Percentiles rank a stretch among this genome's conserved stretches.
Conservation (phyloP, 2,888 invertebrate species). For the Hypomecis punctinalis region DNA sequence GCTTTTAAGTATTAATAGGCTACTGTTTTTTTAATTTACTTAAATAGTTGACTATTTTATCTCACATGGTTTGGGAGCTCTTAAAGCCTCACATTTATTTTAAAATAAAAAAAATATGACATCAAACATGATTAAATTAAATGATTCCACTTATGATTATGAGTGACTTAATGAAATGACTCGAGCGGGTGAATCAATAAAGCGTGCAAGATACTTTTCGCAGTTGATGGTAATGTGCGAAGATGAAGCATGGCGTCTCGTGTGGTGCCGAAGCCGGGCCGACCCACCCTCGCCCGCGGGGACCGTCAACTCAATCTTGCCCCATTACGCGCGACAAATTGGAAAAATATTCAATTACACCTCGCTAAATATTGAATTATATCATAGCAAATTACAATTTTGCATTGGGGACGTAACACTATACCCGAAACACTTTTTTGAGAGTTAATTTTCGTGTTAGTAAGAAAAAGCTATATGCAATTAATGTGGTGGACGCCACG, state of each 20-base stretch:
- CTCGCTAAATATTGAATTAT: conserved; percentile 84
- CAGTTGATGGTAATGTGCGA: conserved; percentile 56
- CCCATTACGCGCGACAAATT: conserved; percentile 85
- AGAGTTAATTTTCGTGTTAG: conserved; percentile 12
- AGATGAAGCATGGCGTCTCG: conserved; percentile 43
- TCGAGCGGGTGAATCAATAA: not conserved
- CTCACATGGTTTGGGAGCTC: too few species aligned
- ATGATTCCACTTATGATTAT: too few species aligned
- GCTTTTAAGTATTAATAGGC: too few species aligned
- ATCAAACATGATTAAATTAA: too few species aligned
- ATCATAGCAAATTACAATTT: conserved; percentile 83
- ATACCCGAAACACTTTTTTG: conserved; percentile 39
- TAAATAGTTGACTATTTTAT: too few species aligned
- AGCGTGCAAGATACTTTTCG: conserved; percentile 17
- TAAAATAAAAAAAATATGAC: too few species aligned
- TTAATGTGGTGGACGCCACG: not conserved
- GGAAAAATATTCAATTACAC: conserved; percentile 85
- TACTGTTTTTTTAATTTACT: too few species aligned
- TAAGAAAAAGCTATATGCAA: not conserved
- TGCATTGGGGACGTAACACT: conserved; percentile 69
- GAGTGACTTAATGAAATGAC: not conserved
- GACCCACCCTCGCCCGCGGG: conserved; percentile 56
- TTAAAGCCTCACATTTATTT: too few species aligned
- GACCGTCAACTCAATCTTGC: conserved; percentile 84
- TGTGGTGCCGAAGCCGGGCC: conserved; percentile 33